A percentile compares a stretch with the other conserved stretches of the same genome.
phyloP scores from a whole-genome alignment of 2,113 vertebrate species.

The Phylloscopus trochilus region DNA sequence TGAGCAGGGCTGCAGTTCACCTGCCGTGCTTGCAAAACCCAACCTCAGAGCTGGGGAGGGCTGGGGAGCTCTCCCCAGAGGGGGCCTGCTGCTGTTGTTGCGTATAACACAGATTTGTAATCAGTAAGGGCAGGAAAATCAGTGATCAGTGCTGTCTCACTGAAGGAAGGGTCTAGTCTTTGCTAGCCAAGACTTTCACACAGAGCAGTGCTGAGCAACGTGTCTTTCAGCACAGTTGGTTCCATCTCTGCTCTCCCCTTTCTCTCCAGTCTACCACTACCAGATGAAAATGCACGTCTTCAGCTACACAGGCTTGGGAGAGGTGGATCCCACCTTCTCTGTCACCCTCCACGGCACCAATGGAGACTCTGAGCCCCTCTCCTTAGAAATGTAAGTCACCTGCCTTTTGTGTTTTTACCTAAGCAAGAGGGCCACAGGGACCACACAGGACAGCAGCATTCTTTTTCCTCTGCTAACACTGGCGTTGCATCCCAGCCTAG shows the following conservation, averaged over 20 bases:
- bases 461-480: neutral
- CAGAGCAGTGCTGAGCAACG: accelerated
- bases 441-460: neutral
- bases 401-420: neutral
- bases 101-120: neutral
- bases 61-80: neutral
- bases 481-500: neutral
- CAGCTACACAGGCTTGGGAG: constrained; percentile 76
- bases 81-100: neutral
- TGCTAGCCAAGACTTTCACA: neutral
- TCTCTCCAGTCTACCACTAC: constrained; percentile 88
- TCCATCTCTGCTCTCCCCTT: neutral
- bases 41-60: neutral
- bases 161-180: neutral
- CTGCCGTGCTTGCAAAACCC: too few relatives aligned
- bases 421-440: neutral
- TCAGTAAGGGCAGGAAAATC: neutral
- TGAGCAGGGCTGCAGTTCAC: neutral
- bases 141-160: neutral
- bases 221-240: neutral
- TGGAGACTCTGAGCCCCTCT: constrained; percentile 76
- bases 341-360: constrained; percentile 83
- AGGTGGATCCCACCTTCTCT: constrained; percentile 81
- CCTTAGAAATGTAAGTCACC: constrained; percentile 86
- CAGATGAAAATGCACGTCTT: constrained; percentile 98